Evolutionary conservation across 2,113 vertebrate genomes (phyloP), one percentile per base, ranked within the genome.

Genomic region (Plecturocebus donacophilus): DNA sequence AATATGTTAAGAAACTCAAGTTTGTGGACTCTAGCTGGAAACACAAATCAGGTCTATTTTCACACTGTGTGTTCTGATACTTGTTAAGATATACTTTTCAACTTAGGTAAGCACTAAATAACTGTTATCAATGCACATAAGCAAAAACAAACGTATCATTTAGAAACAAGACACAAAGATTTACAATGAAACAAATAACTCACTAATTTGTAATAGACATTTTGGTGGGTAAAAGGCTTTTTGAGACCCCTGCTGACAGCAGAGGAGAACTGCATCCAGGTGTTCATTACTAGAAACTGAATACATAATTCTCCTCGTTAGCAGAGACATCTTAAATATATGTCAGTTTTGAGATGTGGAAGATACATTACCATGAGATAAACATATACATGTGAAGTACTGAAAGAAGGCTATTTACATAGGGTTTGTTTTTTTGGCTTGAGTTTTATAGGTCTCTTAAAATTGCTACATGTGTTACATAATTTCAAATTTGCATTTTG

Each of bases 211-310:
- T 61, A 82, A 71, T 58, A 92, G 80, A 77, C 47, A 56, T 89
- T 96, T 82, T 58, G 75, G 27, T 97, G 87, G 93, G 95, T 49
- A 88, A 97, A 91, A 97, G 76, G 49, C 66, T 92, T 94, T 97
- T 93, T 98, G 97, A 98, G 98, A 97, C 97, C 98, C 97, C 97
- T 98, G 93, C 97, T 98, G 98, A 87, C 52, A 1, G 16, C 3
- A 94, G 25, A 35, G 45, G 32, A 38, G 83, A 97, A 98, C 13
- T 95, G 40, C 96, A 97, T 23, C 32, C 23, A 71, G 47, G 32
- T 80, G 54, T 86, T 38, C 40, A 23, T 89, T 56, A 64, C 3
- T 6, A 30, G n/a, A 47, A 90, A 90, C 0, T 17, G 9, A 84
- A 71, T 16, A 66, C 1, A 3, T 25, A n/a, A 73, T 84, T 85